phyloP scores from a whole-genome alignment of 2,888 invertebrate species.

The Limenitis camilla region DNA sequence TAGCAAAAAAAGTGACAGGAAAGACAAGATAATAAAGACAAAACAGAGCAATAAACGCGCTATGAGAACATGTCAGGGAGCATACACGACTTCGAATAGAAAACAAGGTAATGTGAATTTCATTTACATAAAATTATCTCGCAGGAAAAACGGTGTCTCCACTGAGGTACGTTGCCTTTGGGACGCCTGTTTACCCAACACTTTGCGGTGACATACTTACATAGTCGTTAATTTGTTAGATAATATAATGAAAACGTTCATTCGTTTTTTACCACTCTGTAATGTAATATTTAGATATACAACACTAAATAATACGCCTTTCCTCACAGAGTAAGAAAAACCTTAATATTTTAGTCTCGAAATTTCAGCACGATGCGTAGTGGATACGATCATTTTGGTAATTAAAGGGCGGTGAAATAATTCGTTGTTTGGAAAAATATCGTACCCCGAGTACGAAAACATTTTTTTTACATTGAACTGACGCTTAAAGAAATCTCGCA shows the following conservation, averaged over 20 bases:
- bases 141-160: conserved; percentile 49
- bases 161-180: conserved; percentile 36
- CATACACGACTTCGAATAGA: conserved; percentile 48
- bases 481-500: no score
- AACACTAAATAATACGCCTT: no score
- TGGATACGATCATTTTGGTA: no score
- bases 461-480: no score
- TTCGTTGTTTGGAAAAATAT: no score
- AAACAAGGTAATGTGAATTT: conserved; percentile 65
- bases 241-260: not conserved
- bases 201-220: conserved; percentile 39
- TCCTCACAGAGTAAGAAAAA: no score
- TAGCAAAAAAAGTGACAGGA: conserved; percentile 45
- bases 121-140: conserved; percentile 70
- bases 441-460: no score
- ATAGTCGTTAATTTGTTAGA: conserved; percentile 49
- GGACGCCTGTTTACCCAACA: conserved; percentile 54
- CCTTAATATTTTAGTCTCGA: no score
- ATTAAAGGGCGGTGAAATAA: no score
- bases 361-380: no score
- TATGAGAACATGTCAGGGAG: conserved; percentile 54
- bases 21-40: conserved; percentile 59
- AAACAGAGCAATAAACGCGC: conserved; percentile 60
- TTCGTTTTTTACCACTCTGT: not conserved
- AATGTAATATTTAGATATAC: not conserved